phyloP scores from a whole-genome alignment of 2,113 vertebrate genomes.

The Clupea harengus region DNA sequence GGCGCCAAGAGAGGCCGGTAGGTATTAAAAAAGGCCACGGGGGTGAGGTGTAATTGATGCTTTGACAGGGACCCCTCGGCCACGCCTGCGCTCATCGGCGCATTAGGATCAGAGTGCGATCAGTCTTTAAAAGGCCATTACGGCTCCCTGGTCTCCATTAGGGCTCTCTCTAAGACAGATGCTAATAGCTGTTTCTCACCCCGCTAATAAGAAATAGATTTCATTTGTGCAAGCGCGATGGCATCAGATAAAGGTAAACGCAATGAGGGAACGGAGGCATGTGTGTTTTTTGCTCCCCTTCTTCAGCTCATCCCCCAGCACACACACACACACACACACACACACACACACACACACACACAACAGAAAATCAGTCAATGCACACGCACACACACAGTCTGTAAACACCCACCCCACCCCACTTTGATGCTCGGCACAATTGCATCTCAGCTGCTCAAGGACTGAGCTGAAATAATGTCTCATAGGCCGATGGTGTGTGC shows the following conservation, averaged over 20 bases:
- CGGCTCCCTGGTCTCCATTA: constrained; percentile 65
- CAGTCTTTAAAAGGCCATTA: constrained; percentile 60
- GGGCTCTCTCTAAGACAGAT: constrained; percentile 55
- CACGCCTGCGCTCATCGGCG: constrained; percentile 48
- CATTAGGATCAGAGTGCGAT: constrained; percentile 55
- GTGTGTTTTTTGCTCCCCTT: background rate
- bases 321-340: too few relatives aligned
- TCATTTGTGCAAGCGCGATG: background rate
- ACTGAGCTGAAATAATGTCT: background rate
- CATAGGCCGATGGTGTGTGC: background rate
- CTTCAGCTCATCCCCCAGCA: background rate
- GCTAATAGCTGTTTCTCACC: constrained; percentile 40
- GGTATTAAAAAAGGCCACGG: background rate
- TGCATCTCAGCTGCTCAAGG: constrained; percentile 5
- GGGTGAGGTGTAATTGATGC: constrained; percentile 57
- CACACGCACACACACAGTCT: too few relatives aligned
- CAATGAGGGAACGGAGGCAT: background rate
- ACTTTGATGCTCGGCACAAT: background rate
- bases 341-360: too few relatives aligned
- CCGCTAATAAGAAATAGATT: constrained; percentile 6
- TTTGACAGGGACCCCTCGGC: constrained; percentile 59
- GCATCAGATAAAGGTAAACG: constrained; percentile 9
- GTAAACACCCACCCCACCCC: too few relatives aligned
- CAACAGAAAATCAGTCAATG: too few relatives aligned
- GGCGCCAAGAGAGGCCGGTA: background rate